These are phyloP conservation scores for Siniperca knerii DNA, from an alignment of 2,113 vertebrate species.

Conservation along the genomic window DNA sequence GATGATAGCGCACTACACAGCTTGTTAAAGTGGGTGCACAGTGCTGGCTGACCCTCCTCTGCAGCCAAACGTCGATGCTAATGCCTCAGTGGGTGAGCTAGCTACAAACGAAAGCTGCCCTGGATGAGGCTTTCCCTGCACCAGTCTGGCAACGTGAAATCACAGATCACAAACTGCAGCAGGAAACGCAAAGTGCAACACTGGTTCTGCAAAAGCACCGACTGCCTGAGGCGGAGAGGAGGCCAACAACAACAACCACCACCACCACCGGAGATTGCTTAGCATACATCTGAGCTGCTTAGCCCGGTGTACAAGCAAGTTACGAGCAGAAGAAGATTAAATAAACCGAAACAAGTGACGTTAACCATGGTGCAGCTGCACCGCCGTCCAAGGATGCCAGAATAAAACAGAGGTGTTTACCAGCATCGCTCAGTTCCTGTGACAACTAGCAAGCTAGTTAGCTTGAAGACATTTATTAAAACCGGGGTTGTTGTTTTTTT, in stretches of 20 bases:
- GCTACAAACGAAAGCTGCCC: background rate
- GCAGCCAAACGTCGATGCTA: no score
- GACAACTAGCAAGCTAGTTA: constrained; percentile 22
- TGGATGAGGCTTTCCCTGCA: background rate
- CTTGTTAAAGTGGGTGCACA: no score
- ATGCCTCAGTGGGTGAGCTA: background rate
- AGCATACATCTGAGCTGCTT: no score
- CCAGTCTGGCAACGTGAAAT: background rate
- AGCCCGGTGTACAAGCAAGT: fast-evolving
- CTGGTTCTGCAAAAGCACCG: no score
- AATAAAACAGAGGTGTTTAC: background rate
- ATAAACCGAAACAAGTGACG: no score
- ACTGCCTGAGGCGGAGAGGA: background rate
- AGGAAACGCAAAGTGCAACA: background rate
- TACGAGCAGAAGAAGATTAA: fast-evolving
- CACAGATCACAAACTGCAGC: background rate
- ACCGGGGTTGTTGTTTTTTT: no score
- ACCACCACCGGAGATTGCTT: no score
- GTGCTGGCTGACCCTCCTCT: background rate
- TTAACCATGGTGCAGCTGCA: background rate
- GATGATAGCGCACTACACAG: background rate
- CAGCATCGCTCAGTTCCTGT: background rate
- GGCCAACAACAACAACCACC: background rate
- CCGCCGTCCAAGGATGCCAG: background rate
- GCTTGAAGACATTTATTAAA: background rate